Percentiles rank a stretch among this genome's conserved stretches.
Evolutionary conservation across 2,797 vertebrate genomes (phyloP).

Genomic region (Esox masquinongy): DNA sequence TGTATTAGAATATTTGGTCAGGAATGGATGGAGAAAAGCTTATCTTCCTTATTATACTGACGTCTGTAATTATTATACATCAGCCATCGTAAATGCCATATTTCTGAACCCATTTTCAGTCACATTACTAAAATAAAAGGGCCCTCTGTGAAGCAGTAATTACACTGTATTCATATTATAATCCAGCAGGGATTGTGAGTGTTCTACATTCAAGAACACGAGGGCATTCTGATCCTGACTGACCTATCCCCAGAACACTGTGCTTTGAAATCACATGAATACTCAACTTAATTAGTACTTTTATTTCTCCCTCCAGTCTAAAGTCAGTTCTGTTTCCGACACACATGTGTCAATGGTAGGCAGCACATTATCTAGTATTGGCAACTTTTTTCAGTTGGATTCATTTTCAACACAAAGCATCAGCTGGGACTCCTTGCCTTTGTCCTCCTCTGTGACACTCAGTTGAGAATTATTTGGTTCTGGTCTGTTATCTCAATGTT

Average conservation of each 20-base stretch:
- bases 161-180: constrained; percentile 59
- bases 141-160: constrained; percentile 66
- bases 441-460: constrained; percentile 72
- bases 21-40: constrained; percentile 47
- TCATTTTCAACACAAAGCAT: constrained; percentile 31
- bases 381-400: constrained; percentile 24
- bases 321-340: constrained; percentile 1
- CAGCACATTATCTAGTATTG: constrained; percentile 4
- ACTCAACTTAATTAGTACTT: constrained; percentile 74
- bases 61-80: constrained; percentile 71
- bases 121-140: constrained; percentile 52
- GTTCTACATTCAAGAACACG: constrained; percentile 65
- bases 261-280: constrained; percentile 64
- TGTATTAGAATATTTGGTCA: constrained; percentile 42
- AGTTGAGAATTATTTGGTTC: constrained; percentile 55
- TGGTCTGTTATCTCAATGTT: constrained; percentile 81
- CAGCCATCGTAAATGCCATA: constrained; percentile 68
- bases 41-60: constrained; percentile 22
- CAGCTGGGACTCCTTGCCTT: constrained; percentile 57
- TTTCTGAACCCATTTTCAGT: constrained; percentile 68
- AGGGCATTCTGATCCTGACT: constrained; percentile 62
- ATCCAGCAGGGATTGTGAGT: constrained; percentile 71
- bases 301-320: constrained; percentile 41
- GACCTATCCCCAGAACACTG: constrained; percentile 52
- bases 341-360: constrained; percentile 10